Conservation (phyloP, 1,140 invertebrate species). For the Drosophila pachea region DNA sequence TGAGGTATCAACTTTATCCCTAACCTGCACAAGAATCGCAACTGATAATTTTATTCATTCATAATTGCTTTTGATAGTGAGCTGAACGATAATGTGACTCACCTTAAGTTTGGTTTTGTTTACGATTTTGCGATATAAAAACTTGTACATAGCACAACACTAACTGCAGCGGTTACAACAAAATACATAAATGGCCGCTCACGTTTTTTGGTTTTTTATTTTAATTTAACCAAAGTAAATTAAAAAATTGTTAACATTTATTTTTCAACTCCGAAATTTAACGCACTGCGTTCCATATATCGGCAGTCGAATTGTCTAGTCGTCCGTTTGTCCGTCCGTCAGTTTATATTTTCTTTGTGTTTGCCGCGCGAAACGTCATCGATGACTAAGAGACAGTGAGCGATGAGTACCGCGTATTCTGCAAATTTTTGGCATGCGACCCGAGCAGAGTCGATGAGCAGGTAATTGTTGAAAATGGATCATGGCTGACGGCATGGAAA, state of each 20-base stretch:
- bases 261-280: slow-evolving; percentile 19
- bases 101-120: slow-evolving; percentile 58
- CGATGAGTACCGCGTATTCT: slow-evolving; percentile 10
- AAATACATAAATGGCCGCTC: slow-evolving; percentile 31
- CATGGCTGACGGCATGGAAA: background rate
- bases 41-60: slow-evolving; percentile 7
- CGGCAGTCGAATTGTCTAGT: slow-evolving; percentile 4
- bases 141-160: slow-evolving; percentile 52
- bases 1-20: slow-evolving; percentile 1
- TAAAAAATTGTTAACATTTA: background rate
- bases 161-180: slow-evolving; percentile 13
- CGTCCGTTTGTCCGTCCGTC: slow-evolving; percentile 15
- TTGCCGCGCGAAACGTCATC: slow-evolving; percentile 57
- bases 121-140: slow-evolving; percentile 52
- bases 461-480: slow-evolving; percentile 27
- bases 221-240: background rate
- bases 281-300: slow-evolving; percentile 16
- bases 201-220: slow-evolving; percentile 18
- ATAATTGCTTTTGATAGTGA: slow-evolving; percentile 21
- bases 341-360: slow-evolving; percentile 14
- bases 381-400: slow-evolving; percentile 56
- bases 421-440: slow-evolving; percentile 35
- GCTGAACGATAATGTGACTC: slow-evolving; percentile 29
- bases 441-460: slow-evolving; percentile 40
- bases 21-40: slow-evolving; percentile 36